phyloP scores from a whole-genome alignment of 1,140 invertebrate species.

The Nautilus pompilius region DNA sequence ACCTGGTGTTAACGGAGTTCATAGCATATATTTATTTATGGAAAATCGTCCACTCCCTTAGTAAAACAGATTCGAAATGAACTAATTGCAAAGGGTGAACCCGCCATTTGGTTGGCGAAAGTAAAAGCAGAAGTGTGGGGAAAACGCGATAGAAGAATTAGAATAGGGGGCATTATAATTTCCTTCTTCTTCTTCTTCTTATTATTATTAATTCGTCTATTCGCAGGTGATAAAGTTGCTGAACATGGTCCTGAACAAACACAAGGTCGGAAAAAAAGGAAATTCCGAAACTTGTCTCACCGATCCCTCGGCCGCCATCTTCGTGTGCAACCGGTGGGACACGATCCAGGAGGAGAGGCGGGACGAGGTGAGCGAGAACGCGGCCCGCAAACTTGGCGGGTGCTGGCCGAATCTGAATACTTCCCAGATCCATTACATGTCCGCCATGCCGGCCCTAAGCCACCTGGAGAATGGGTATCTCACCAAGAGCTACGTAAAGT shows the following conservation, averaged over 20 bases:
- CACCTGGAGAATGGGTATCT: constrained; percentile 23
- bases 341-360: constrained; percentile 24
- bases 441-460: constrained; percentile 25
- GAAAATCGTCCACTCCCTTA: too few species aligned
- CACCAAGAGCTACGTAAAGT: constrained; percentile 17
- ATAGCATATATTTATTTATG: too few species aligned
- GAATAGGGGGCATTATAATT: too few species aligned
- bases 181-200: not conserved
- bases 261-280: constrained; percentile 12
- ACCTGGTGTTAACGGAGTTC: too few species aligned
- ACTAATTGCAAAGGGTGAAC: too few species aligned
- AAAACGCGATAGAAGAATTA: too few species aligned
- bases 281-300: constrained; percentile 12
- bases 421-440: constrained; percentile 30
- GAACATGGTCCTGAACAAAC: constrained; percentile 22
- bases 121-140: too few species aligned
- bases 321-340: constrained; percentile 48
- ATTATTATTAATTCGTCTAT: constrained; percentile 5
- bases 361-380: constrained; percentile 25
- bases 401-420: constrained; percentile 34
- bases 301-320: constrained; percentile 32
- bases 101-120: too few species aligned
- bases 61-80: too few species aligned
- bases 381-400: constrained; percentile 25
- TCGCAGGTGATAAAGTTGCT: constrained; percentile 33